phyloP scores from a whole-genome alignment of 1,140 invertebrate genomes.

The Lasioglossum baleicum region DNA sequence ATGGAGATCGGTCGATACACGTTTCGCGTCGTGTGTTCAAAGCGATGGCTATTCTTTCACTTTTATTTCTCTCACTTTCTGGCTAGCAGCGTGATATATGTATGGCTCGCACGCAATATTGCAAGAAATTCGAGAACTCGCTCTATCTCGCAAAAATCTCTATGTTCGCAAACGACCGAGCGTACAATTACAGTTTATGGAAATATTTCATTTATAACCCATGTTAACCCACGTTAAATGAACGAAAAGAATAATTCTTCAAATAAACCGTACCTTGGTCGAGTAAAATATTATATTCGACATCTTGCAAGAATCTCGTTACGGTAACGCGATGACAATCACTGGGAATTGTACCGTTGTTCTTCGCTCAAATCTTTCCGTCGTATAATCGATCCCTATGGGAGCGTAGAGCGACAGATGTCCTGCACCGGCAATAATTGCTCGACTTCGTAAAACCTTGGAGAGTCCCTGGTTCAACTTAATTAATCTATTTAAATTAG shows the following conservation, averaged over 20 bases:
- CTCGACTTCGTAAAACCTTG: constrained; percentile 48
- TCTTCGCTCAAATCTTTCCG: constrained; percentile 1
- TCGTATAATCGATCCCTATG: constrained; percentile 25
- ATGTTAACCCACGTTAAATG: no score
- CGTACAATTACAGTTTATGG: neutral
- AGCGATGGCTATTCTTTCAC: constrained; percentile 36
- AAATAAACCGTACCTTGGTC: no score
- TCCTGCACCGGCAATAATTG: constrained; percentile 50
- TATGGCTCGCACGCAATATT: constrained; percentile 30
- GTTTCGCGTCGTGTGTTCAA: constrained; percentile 6
- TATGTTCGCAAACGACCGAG: neutral
- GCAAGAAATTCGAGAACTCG: constrained; percentile 30
- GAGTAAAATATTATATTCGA: neutral
- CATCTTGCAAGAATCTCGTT: neutral
- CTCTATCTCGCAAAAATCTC: neutral
- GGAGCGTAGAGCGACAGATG: constrained; percentile 32
- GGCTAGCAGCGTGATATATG: constrained; percentile 30
- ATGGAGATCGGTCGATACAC: constrained; percentile 30
- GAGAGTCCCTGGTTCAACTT: constrained; percentile 55
- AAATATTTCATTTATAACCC: neutral
- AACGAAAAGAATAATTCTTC: no score
- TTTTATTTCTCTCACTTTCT: constrained; percentile 50
- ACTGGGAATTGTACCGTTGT: neutral
- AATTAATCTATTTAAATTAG: constrained; percentile 72
- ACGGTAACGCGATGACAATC: neutral